Percentiles rank a stretch among this genome's conserved stretches.
Conservation (phyloP, 2,797 vertebrate genomes). For the Gastrophryne carolinensis region DNA sequence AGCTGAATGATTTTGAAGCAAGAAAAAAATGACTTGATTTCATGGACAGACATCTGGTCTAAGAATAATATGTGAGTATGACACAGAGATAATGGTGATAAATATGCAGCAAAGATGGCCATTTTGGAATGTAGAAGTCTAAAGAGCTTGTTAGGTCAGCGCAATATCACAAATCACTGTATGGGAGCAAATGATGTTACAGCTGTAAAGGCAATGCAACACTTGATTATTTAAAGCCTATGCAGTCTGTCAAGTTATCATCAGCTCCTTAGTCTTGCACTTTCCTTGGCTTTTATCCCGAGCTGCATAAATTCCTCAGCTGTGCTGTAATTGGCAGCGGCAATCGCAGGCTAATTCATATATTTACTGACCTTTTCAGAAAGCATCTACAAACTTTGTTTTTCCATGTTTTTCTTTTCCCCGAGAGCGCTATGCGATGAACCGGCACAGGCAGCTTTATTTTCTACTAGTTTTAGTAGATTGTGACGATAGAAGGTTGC, state of each 20-base stretch:
- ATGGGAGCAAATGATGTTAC: slow-evolving; percentile 27
- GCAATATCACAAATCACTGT: slow-evolving; percentile 20
- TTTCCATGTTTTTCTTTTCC: background rate
- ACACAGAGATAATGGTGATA: background rate
- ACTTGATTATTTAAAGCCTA: slow-evolving; percentile 36
- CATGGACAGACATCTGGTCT: background rate
- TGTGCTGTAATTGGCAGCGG: slow-evolving; percentile 12
- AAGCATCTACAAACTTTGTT: background rate
- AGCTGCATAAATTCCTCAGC: slow-evolving; percentile 16
- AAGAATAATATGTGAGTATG: background rate
- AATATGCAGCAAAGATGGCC: background rate
- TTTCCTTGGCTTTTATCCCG: slow-evolving; percentile 13
- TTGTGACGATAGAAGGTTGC: no score
- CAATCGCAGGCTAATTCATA: slow-evolving; percentile 3
- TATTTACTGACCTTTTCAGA: background rate
- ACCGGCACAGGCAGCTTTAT: background rate
- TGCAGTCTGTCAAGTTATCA: slow-evolving; percentile 18
- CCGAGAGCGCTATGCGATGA: background rate
- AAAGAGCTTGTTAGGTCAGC: slow-evolving; percentile 19
- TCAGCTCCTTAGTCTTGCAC: slow-evolving; percentile 1
- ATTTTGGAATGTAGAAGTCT: slow-evolving; percentile 12
- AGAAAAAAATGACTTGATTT: no score
- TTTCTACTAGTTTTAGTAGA: background rate
- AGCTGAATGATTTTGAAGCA: no score
- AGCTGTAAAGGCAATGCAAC: slow-evolving; percentile 29